Base-by-base conservation (phyloP, 2,888 invertebrate genomes). In the Dryomyza anilis region DNA sequence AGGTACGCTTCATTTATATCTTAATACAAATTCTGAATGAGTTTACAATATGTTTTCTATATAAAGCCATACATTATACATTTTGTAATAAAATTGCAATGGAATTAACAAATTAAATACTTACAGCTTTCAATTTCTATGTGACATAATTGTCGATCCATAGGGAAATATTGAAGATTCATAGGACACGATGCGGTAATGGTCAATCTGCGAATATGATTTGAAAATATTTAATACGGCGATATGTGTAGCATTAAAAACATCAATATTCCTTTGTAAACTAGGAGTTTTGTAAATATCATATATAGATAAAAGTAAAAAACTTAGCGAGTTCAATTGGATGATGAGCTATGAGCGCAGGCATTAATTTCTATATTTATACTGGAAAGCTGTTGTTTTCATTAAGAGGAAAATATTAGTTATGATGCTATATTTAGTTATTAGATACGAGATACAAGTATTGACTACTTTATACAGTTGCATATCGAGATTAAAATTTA, bases 71-170 rank as follows among this genome's bases (percentile, higher is more conserved):
- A 58, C 61, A 65, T 65, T 45, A 65, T 65, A 63, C 52, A 33
- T 55, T 52, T 8, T 27, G 23, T 43, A 16, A 46, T 57, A 48
- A 33, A 33, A 33, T 7, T 33, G 12, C 12, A 33, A 8, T 33
- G 33, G 33, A 8, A 39, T 39, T n/a, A n/a, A n/a, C n/a, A 39
- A 39, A 27, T 50, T 56, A 53, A 33, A 56, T 91, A 95, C 96
- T 95, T 92, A 96, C 96, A 96, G 89, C 96, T 96, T 89, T 96
- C 96, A 78, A 96, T 95, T 87, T 95, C 95, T 83, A 96, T 94
- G 82, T 94, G 93, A 84, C 96, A 96, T 72, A 95, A 85, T 83
- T 96, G 96, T 74, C 94, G 89, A 84, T 96, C 96, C 95, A 96
- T 95, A 43, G 96, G 96, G 84, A 96, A 96, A 84, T 95, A 96